Conservation (phyloP, 2,888 invertebrate species). For the Acleris holmiana region DNA sequence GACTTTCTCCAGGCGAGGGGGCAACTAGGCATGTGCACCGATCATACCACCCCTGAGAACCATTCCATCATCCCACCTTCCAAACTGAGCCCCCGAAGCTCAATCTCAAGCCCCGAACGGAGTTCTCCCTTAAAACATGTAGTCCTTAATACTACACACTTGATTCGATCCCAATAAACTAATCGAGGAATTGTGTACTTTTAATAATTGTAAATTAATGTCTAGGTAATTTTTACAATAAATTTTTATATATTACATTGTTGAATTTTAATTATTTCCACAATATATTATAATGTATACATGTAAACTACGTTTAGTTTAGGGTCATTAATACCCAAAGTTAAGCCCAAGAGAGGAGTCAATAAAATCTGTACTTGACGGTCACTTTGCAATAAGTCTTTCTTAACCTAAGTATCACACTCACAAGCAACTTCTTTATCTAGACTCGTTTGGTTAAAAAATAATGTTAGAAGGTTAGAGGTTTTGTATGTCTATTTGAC, state of each 20-base stretch:
- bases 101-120: background rate
- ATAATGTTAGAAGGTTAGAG: too few relatives aligned
- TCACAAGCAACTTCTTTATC: too few relatives aligned
- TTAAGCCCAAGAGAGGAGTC: too few relatives aligned
- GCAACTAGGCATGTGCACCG: conserved; percentile 52
- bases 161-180: conserved; percentile 48
- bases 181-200: conserved; percentile 60
- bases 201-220: conserved; percentile 74
- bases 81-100: background rate
- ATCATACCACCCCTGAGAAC: conserved; percentile 41
- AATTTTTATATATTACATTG: conserved; percentile 42
- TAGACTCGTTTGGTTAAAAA: too few relatives aligned
- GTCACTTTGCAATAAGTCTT: too few relatives aligned
- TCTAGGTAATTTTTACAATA: conserved; percentile 76
- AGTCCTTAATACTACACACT: conserved; percentile 17
- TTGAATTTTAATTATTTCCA: conserved; percentile 9
- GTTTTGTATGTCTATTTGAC: too few relatives aligned
- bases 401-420: too few relatives aligned
- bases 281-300: too few relatives aligned
- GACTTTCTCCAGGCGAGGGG: conserved; percentile 63
- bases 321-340: too few relatives aligned
- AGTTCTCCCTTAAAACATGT: background rate
- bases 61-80: conserved; percentile 18
- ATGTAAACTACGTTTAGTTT: too few relatives aligned
- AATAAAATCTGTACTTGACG: too few relatives aligned